These are phyloP conservation scores for Cassiopea xamachana DNA, from an alignment of 30 jellyfish, hydroid and myxozoan species.

Conservation along the genomic window DNA sequence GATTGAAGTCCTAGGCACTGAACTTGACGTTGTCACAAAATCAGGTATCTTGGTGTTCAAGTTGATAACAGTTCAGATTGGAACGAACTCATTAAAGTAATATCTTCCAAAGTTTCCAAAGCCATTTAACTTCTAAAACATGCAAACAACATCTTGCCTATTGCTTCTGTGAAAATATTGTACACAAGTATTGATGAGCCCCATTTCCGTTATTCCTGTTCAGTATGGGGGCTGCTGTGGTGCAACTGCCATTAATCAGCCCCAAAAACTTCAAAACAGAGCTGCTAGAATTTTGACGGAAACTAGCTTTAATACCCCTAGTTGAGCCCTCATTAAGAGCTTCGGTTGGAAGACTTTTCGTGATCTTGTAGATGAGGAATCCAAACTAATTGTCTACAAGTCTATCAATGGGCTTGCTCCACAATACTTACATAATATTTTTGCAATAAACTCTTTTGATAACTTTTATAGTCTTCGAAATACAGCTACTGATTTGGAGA, in stretches of 20 bases:
- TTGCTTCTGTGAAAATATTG: constrained; percentile 1
- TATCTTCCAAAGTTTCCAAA: too few relatives aligned
- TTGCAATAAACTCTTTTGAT: neutral
- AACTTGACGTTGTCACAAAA: neutral
- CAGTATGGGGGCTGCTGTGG: constrained; percentile 8
- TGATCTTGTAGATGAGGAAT: neutral
- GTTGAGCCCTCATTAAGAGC: neutral
- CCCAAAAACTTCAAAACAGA: constrained; percentile 17
- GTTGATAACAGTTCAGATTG: too few relatives aligned
- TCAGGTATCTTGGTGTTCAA: too few relatives aligned
- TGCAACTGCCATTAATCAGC: constrained; percentile 10
- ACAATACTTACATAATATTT: neutral
- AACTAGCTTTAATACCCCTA: neutral
- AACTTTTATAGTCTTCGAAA: neutral
- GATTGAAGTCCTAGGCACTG: too few relatives aligned
- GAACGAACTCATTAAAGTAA: too few relatives aligned
- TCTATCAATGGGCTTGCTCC: constrained; percentile 8
- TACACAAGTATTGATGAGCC: constrained; percentile 13
- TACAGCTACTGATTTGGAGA: neutral
- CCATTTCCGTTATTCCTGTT: constrained; percentile 11
- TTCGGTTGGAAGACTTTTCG: neutral
- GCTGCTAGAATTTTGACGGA: constrained; percentile 7
- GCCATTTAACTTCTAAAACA: neutral
- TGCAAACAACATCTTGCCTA: neutral
- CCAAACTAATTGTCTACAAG: neutral